phyloP scores from a whole-genome alignment of 2,888 invertebrate genomes.

The Fragum fragum region DNA sequence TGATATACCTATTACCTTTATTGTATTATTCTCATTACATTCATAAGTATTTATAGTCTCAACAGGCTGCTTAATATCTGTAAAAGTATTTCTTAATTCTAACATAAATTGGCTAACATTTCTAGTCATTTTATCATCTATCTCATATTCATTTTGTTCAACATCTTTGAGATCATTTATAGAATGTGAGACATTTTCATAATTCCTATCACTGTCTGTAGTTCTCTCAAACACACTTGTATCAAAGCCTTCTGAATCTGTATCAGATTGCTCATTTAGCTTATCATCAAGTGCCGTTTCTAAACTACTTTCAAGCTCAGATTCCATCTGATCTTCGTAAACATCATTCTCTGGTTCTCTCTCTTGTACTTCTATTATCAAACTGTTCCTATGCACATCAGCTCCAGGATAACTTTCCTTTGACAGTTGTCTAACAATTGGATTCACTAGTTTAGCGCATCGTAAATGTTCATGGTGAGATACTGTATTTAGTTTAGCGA shows the following conservation, averaged over 20 bases:
- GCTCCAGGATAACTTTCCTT: not conserved
- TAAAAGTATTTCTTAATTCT: not conserved
- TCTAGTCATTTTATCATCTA: not conserved
- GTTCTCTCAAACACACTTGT: not conserved
- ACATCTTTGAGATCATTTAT: not conserved
- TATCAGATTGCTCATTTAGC: constrained; percentile 4
- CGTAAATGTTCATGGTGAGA: constrained; percentile 60
- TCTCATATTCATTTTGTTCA: not conserved
- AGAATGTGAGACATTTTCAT: not conserved
- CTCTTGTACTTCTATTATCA: constrained; percentile 43
- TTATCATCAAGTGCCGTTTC: constrained; percentile 23
- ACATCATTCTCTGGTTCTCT: constrained; percentile 44
- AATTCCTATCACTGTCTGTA: not conserved
- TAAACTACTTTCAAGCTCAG: constrained; percentile 45
- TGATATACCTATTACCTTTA: not conserved
- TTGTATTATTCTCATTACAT: not conserved
- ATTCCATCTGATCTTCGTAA: constrained; percentile 50
- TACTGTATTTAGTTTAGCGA: constrained; percentile 53
- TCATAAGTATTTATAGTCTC: not conserved
- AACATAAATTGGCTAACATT: not conserved
- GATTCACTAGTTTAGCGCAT: constrained; percentile 62
- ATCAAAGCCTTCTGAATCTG: constrained; percentile 14
- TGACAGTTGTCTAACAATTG: constrained; percentile 46
- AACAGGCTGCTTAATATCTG: not conserved
- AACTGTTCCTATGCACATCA: constrained; percentile 34